Evolutionary conservation across 2,888 invertebrate genomes (phyloP), one percentile per base, ranked within the genome.

Genomic region (Hypselothyrea guttata): DNA sequence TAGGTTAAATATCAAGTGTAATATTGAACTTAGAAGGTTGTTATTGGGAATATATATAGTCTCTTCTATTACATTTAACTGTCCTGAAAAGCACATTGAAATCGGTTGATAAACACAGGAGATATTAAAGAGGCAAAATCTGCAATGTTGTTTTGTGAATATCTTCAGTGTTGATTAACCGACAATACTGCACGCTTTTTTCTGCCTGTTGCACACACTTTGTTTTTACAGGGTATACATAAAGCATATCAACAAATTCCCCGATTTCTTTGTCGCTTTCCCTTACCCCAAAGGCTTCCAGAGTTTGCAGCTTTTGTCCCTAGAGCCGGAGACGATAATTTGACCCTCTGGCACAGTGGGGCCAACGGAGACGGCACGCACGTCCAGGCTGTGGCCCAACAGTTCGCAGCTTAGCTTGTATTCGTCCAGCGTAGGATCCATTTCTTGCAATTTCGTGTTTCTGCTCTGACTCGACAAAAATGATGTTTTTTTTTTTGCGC

Each of bases 281-380:
- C 61, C 84, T 33, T 38, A 89, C 95, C 93, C 93, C 86, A 93
- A 93, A 34, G 94, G 94, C 86, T 93, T 93, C 98, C 98, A 98
- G 33, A 96, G 91, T 90, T 95, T 95, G 1, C 95, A 94, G 11
- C 96, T 96, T 89, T 94, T 94, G 90, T 98, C 98, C 78, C 98
- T 92, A 3, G 98, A 98, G 16, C 95, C 95, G 4, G 97, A 97
- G 37, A 97, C 91, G 81, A 98, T 93, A 66, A 93, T 93, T 83
- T 94, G 86, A 0, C 94, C 94, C 61, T 92, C 90, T 4, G 92
- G 91, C 2, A 90, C 88, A 8, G 7, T 38, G 91, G 91, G 48
- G 92, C 81, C 92, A n/a, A 64, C 61, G 0, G 86, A 72, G 13
- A 98, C 92, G 53, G 94, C 93, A 75, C 98, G 92, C 13, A 98